Conservation (phyloP, 2,888 invertebrate genomes). For the Ommatoiulus sabulosus region DNA sequence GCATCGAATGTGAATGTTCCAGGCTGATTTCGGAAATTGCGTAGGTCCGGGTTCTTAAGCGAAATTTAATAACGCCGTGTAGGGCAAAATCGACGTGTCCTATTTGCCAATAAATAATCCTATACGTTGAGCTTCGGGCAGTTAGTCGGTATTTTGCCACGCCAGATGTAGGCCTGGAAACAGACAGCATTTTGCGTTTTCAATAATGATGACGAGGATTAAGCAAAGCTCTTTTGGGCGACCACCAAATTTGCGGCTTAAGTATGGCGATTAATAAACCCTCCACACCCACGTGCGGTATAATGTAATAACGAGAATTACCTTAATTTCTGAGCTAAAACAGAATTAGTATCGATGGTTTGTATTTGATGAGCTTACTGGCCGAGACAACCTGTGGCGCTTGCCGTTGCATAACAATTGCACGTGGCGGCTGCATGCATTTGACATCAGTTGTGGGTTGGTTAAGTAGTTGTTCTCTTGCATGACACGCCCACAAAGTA, state of each 20-base stretch:
- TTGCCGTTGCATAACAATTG: too few relatives aligned
- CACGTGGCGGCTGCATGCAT: too few relatives aligned
- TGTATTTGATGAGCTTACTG: background rate
- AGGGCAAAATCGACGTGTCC: background rate
- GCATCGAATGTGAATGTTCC: background rate
- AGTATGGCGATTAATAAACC: background rate
- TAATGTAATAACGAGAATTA: background rate
- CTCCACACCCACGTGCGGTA: background rate
- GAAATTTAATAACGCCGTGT: constrained; percentile 30
- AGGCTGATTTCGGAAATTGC: background rate
- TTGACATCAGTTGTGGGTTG: too few relatives aligned
- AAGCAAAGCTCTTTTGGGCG: background rate
- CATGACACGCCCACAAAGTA: too few relatives aligned
- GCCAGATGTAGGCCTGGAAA: background rate
- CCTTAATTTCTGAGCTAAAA: constrained; percentile 13
- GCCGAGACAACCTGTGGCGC: background rate
- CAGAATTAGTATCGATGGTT: background rate
- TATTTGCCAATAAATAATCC: background rate
- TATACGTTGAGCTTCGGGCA: background rate
- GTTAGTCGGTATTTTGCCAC: background rate
- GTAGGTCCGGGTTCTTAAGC: background rate
- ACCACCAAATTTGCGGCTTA: constrained; percentile 28
- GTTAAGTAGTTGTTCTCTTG: too few relatives aligned
- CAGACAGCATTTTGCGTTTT: background rate
- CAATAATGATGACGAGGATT: constrained; percentile 21